Conservation (phyloP, 2,888 invertebrate genomes). For the Nomada fucata region DNA sequence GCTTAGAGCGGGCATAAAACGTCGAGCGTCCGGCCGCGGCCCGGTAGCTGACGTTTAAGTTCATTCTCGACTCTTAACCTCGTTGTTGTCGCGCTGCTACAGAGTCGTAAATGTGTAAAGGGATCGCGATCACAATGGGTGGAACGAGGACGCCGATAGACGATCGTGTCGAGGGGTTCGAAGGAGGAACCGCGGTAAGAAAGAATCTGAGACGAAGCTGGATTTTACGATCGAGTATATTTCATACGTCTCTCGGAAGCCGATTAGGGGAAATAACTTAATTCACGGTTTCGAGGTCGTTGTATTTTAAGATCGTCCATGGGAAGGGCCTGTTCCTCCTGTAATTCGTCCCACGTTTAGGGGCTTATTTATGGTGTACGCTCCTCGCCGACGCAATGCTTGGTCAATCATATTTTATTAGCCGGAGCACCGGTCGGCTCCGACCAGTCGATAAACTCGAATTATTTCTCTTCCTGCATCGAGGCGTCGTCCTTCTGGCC, state of each 20-base stretch:
- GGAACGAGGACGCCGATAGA: background rate
- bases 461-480: constrained; percentile 48
- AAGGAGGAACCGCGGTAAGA: constrained; percentile 24
- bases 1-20: constrained; percentile 60
- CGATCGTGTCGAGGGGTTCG: constrained; percentile 1
- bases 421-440: constrained; percentile 21
- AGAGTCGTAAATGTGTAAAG: constrained; percentile 59
- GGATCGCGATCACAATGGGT: constrained; percentile 16
- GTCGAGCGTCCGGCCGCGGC: constrained; percentile 23
- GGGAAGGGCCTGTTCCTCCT: constrained; percentile 37
- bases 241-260: constrained; percentile 67
- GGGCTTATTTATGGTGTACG: constrained; percentile 60
- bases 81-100: constrained; percentile 65
- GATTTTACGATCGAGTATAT: constrained; percentile 70
- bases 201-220: constrained; percentile 63
- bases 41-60: constrained; percentile 57
- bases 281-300: constrained; percentile 66
- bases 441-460: constrained; percentile 59
- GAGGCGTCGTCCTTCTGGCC: background rate
- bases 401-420: constrained; percentile 67
- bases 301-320: constrained; percentile 42
- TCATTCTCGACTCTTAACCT: constrained; percentile 67
- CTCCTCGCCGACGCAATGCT: constrained; percentile 36
- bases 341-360: constrained; percentile 62
- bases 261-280: constrained; percentile 73